Base-by-base conservation (phyloP, 2,797 vertebrate genomes). In the Danio jaintianensis region DNA sequence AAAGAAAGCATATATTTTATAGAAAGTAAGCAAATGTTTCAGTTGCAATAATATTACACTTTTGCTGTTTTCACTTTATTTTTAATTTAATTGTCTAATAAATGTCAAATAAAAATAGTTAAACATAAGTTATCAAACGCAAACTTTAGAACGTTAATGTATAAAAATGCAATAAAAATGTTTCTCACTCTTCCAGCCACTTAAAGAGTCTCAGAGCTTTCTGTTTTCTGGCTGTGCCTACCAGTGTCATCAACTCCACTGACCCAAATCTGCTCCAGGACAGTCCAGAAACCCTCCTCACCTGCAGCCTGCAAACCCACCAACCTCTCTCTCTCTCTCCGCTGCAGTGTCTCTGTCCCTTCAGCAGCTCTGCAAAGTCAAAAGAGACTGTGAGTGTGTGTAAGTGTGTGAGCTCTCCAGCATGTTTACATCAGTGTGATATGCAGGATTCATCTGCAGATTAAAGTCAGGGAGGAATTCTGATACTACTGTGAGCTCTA, bases 401-500 rank as follows among this genome's bases (percentile, higher is more conserved):
- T 10, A 70, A 63, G 75, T 63, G 43, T 42, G 52, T 68, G 16
- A 66, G 53, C 56, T 73, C 52, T 45, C 43, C 29, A 40, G 66
- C 42, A 62, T 45, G 71, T 56, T 45, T 45, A 15, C 58, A 47
- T 48, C 20, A 11, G 55, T 62, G 59, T 40, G 36, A 56, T 59
- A 42, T 7, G 20, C 43, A 40, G 72, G 66, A 81, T 80, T 79
- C 66, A 76, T 78, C 59, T 42, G 18, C 18, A 56, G 80, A 71
- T 82, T 78, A 81, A 81, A 43, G 45, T 68, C 40, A 78, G 4
- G 9, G 42, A 53, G 52, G 58, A 69, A 62, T 59, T 36, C 63
- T 84, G 75, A 80, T 75, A 73, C 29, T 80, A 69, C 9, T 38
- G 42, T 63, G 80, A 64, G 75, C 47, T 67, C 47, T 53, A 70